Evolutionary conservation across 2,888 invertebrate genomes (phyloP).

Genomic region (Anorthoa munda): DNA sequence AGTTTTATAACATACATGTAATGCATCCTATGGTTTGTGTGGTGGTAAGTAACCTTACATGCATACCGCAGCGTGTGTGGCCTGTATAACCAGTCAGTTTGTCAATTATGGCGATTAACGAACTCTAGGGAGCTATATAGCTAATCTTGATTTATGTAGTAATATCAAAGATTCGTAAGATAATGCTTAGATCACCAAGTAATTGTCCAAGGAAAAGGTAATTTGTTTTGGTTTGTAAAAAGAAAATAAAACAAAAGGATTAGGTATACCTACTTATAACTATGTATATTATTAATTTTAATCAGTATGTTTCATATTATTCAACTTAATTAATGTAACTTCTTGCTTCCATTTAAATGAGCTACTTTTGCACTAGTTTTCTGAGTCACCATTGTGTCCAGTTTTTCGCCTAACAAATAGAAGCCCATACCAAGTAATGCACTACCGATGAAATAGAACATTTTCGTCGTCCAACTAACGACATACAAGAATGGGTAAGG

Average conservation of each 20-base stretch:
- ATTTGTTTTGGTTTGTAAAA: not conserved
- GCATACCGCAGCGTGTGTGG: no score
- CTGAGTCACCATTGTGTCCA: conserved; percentile 93
- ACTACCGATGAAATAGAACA: conserved; percentile 92
- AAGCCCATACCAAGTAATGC: conserved; percentile 90
- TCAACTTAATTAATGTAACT: conserved; percentile 36
- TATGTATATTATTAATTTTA: conserved; percentile 3
- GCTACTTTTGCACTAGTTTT: conserved; percentile 35
- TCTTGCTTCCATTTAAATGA: conserved; percentile 61
- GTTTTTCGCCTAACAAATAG: conserved; percentile 93
- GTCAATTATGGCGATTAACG: no score
- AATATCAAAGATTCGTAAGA: no score
- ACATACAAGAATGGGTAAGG: conserved; percentile 96
- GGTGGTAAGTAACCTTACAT: no score
- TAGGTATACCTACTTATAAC: conserved; percentile 10
- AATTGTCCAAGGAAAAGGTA: not conserved
- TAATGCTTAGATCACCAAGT: no score
- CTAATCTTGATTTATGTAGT: no score
- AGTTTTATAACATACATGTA: no score
- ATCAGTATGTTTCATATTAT: conserved; percentile 1
- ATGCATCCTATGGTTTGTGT: no score
- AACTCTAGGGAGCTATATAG: no score
- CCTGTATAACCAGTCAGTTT: no score
- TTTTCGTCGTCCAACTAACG: conserved; percentile 92
- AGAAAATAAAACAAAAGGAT: conserved; percentile 19